Conservation (phyloP, 64 coral and sea anemone genomes). For the Dendronephthya gigantea region DNA sequence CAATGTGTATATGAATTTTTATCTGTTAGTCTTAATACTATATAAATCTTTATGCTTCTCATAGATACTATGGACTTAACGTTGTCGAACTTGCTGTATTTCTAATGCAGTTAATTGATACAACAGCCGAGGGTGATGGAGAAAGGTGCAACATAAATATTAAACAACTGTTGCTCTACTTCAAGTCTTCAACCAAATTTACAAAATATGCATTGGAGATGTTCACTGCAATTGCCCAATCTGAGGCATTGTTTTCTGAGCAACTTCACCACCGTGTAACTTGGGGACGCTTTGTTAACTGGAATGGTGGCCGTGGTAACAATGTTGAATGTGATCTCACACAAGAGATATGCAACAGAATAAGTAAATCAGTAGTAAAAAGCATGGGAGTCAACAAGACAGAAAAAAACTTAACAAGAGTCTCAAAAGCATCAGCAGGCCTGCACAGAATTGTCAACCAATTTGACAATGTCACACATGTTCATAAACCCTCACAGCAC, state of each 20-base stretch:
- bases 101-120: neutral
- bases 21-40: too few relatives aligned
- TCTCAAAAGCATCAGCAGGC: conserved; percentile 42
- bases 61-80: neutral
- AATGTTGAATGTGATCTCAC: conserved; percentile 40
- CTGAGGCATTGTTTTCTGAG: neutral
- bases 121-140: neutral
- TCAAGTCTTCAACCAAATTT: neutral
- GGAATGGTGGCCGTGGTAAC: conserved; percentile 36
- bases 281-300: conserved; percentile 26
- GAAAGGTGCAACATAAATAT: neutral
- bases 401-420: conserved; percentile 30
- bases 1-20: too few relatives aligned
- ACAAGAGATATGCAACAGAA: conserved; percentile 43
- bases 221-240: conserved; percentile 3
- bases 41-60: neutral
- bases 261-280: neutral
- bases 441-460: conserved; percentile 25
- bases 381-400: conserved; percentile 54
- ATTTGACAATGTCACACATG: neutral
- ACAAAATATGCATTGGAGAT: neutral
- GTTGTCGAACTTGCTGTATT: neutral
- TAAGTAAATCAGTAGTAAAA: conserved; percentile 39
- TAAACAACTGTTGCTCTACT: neutral
- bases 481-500: neutral